phyloP scores from a whole-genome alignment of 2,888 invertebrate genomes.

The Rhimphoctona megacephalus region DNA sequence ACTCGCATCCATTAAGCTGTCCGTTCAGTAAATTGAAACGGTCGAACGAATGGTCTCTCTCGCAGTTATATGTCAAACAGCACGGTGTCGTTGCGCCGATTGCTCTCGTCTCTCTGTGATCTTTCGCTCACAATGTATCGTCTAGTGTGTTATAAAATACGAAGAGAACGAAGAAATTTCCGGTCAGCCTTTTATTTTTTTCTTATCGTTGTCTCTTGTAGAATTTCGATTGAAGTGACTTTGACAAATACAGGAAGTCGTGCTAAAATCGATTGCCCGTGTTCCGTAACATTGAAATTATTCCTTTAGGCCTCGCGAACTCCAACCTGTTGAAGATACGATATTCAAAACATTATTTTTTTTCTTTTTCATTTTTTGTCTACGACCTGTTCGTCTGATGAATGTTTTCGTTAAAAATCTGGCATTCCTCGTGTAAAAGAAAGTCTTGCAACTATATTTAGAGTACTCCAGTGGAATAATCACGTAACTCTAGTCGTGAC shows the following conservation, averaged over 20 bases:
- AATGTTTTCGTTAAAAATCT: constrained; percentile 41
- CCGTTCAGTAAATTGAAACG: constrained; percentile 74
- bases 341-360: constrained; percentile 1
- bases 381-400: not conserved
- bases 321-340: constrained; percentile 16
- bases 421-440: constrained; percentile 35
- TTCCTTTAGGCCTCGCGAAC: constrained; percentile 4
- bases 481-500: constrained; percentile 61
- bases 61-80: constrained; percentile 72
- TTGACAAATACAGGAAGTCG: constrained; percentile 56
- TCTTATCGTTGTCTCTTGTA: constrained; percentile 16
- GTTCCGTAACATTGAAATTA: constrained; percentile 33
- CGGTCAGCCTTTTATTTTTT: not conserved
- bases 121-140: constrained; percentile 60
- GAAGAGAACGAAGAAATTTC: constrained; percentile 21
- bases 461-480: constrained; percentile 28
- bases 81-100: constrained; percentile 73
- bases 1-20: constrained; percentile 74
- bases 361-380: not conserved
- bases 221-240: constrained; percentile 52
- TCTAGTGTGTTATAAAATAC: constrained; percentile 12
- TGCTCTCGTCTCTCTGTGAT: constrained; percentile 60
- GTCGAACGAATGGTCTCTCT: constrained; percentile 69
- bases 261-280: constrained; percentile 47
- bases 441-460: constrained; percentile 22